Evolutionary conservation across 2,113 vertebrate genomes (phyloP).

Genomic region (Silurus asotus): DNA sequence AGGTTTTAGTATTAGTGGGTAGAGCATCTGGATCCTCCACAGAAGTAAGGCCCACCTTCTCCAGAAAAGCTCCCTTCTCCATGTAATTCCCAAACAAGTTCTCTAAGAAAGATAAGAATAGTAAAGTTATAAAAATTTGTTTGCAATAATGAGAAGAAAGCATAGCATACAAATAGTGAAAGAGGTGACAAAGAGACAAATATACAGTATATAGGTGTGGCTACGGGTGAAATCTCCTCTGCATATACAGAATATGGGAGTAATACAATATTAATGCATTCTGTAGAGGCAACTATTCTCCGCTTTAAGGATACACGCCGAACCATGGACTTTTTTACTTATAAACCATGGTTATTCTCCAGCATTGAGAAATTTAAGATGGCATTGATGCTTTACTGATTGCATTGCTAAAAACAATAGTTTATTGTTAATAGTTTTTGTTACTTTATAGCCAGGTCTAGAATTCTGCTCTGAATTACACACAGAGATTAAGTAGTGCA

Average conservation of each 20-base stretch:
- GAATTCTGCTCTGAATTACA: too few species aligned
- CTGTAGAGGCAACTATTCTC: too few species aligned
- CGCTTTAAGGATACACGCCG: too few species aligned
- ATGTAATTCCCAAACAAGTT: conserved; percentile 91
- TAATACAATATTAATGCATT: too few species aligned
- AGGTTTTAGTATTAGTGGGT: conserved; percentile 82
- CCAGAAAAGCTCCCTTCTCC: conserved; percentile 85
- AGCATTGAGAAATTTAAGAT: too few species aligned
- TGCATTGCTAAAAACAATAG: too few species aligned
- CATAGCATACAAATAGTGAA: not conserved
- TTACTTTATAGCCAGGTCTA: too few species aligned
- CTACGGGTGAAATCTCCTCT: not conserved
- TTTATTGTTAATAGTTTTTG: too few species aligned
- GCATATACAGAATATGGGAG: not conserved
- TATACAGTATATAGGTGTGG: not conserved
- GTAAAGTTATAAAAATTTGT: not conserved
- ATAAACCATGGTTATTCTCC: too few species aligned
- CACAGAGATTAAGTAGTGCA: too few species aligned
- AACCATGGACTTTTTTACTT: too few species aligned
- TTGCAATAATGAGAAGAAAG: not conserved
- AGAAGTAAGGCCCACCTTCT: conserved; percentile 71
- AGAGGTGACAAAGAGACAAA: not conserved
- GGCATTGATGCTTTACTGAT: too few species aligned
- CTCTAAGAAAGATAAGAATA: conserved; percentile 66
- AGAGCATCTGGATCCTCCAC: conserved; percentile 64